phyloP scores from a whole-genome alignment of 2,888 invertebrate species.

The Papilio protenor region DNA sequence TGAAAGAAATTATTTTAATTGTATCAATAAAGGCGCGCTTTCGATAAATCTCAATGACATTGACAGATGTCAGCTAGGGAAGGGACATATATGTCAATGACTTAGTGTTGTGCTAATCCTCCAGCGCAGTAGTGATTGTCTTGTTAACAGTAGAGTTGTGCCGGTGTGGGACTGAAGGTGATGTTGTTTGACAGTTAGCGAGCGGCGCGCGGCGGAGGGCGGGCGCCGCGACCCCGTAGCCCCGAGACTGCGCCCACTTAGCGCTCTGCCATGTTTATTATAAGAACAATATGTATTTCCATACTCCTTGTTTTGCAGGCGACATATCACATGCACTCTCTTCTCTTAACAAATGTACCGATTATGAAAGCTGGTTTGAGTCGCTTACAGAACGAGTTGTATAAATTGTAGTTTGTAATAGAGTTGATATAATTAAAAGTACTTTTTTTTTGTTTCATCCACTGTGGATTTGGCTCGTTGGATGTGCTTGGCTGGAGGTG shows the following conservation, averaged over 20 bases:
- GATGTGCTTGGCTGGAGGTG: conserved; percentile 77
- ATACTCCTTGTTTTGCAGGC: conserved; percentile 30
- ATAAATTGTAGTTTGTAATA: conserved; percentile 46
- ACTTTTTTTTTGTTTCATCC: conserved; percentile 84
- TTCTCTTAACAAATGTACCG: conserved; percentile 28
- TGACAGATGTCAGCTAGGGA: too few species aligned
- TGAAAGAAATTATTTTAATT: too few species aligned
- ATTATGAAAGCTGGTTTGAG: not conserved
- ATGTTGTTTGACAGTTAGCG: conserved; percentile 53
- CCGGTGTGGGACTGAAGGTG: conserved; percentile 48
- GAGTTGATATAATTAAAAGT: conserved; percentile 69
- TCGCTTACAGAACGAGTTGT: conserved; percentile 42
- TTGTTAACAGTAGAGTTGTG: not conserved
- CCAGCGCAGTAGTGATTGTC: too few species aligned
- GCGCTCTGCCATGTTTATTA: conserved; percentile 39
- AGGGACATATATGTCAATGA: too few species aligned
- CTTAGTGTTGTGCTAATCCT: too few species aligned
- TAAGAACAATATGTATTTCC: conserved; percentile 33
- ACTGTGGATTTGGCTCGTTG: conserved; percentile 81
- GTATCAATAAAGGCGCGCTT: too few species aligned
- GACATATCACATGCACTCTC: conserved; percentile 15
- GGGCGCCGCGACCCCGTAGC: conserved; percentile 38
- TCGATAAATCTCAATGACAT: too few species aligned
- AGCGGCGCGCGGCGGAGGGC: conserved; percentile 35
- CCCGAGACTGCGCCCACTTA: conserved; percentile 39